Conservation (phyloP, 2,888 invertebrate species). For the Venusia cambrica region DNA sequence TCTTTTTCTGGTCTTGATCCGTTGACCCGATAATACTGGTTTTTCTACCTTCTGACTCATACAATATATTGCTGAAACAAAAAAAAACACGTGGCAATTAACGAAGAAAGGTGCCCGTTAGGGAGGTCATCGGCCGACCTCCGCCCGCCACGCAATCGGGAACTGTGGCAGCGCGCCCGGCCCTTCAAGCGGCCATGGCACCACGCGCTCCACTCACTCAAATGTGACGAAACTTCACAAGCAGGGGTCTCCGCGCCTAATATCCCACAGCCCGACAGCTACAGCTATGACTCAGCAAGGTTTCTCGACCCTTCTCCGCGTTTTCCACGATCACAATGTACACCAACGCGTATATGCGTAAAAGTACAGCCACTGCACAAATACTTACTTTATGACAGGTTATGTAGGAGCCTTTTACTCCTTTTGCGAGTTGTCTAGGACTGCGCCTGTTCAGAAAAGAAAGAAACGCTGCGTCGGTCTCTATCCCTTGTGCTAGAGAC, state of each 20-base stretch:
- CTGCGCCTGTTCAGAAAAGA: conserved; percentile 81
- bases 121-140: conserved; percentile 72
- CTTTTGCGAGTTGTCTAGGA: conserved; percentile 79
- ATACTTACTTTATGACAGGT: conserved; percentile 81
- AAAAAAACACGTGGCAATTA: conserved; percentile 78
- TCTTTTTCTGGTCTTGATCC: conserved; percentile 99
- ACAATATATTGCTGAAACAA: conserved; percentile 92
- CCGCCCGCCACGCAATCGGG: conserved; percentile 41
- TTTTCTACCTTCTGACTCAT: conserved; percentile 99
- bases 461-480: conserved; percentile 75
- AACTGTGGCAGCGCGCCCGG: conserved; percentile 32
- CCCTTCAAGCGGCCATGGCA: conserved; percentile 52
- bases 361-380: conserved; percentile 48
- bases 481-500: conserved; percentile 75
- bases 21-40: conserved; percentile 99
- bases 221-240: conserved; percentile 42
- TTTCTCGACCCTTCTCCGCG: conserved; percentile 29
- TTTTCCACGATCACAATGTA: conserved; percentile 36
- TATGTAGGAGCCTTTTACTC: conserved; percentile 82
- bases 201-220: conserved; percentile 48
- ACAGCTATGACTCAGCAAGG: conserved; percentile 48
- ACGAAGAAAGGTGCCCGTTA: conserved; percentile 47
- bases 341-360: conserved; percentile 39
- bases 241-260: conserved; percentile 32
- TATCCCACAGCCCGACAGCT: conserved; percentile 37